A percentile compares a stretch with the other conserved stretches of the same genome.
Evolutionary conservation across 1,140 invertebrate genomes (phyloP).

Genomic region (Pentalonia nigronervosa): DNA sequence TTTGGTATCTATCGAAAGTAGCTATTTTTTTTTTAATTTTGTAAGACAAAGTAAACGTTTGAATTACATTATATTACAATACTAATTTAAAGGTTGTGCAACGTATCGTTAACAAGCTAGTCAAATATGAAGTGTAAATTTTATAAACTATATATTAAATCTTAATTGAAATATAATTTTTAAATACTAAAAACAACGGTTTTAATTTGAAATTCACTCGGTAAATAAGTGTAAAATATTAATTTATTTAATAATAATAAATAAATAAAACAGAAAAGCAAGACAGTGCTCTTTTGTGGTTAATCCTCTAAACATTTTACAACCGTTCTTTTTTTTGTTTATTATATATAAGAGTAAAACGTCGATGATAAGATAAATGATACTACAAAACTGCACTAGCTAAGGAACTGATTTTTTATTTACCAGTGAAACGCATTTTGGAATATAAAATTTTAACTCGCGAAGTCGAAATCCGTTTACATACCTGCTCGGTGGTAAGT

Average conservation of each 20-base stretch:
- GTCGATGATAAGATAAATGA: neutral
- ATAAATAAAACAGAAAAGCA: neutral
- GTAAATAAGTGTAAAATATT: neutral
- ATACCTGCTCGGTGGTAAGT: neutral
- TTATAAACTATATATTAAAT: neutral
- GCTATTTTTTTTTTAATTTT: neutral
- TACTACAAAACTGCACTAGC: neutral
- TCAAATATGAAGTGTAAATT: neutral
- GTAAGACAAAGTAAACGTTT: neutral
- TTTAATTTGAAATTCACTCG: neutral
- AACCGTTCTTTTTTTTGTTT: neutral
- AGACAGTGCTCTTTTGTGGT: neutral
- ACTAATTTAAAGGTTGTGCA: neutral
- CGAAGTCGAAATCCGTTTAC: neutral
- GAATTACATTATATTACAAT: neutral
- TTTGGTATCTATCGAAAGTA: neutral
- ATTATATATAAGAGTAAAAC: too few relatives aligned
- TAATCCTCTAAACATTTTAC: conserved; percentile 20
- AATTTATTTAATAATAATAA: neutral
- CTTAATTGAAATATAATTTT: neutral
- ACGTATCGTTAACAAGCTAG: neutral
- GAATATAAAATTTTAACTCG: neutral
- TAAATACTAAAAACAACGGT: neutral
- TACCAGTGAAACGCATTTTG: neutral
- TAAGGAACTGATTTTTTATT: neutral